phyloP scores from a whole-genome alignment of 37 sponge, comb jelly and placozoan species.

The Halichondria panicea region DNA sequence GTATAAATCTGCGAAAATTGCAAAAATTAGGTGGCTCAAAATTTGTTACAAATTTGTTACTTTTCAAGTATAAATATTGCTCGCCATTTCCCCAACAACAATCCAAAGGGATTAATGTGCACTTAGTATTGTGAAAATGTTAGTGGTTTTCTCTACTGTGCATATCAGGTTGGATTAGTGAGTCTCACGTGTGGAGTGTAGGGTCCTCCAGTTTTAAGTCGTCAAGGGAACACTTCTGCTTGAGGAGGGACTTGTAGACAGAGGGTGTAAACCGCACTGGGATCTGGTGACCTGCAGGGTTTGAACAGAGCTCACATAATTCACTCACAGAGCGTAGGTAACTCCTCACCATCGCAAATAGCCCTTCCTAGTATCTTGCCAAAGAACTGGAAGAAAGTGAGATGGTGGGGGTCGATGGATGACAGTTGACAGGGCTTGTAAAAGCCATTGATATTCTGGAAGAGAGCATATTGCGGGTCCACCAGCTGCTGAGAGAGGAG shows the following conservation, averaged over 20 bases:
- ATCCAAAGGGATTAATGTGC: neutral
- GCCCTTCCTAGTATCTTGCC: constrained; percentile 63
- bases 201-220: constrained; percentile 60
- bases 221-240: constrained; percentile 28
- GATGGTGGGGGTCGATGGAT: constrained; percentile 49
- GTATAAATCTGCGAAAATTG: too few species aligned
- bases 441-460: constrained; percentile 47
- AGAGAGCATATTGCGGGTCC: constrained; percentile 72
- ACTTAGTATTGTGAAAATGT: neutral
- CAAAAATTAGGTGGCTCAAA: too few species aligned
- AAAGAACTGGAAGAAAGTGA: constrained; percentile 59
- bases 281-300: constrained; percentile 35
- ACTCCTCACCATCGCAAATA: constrained; percentile 51
- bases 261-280: constrained; percentile 66
- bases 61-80: too few species aligned
- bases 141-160: too few species aligned
- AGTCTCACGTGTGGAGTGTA: constrained; percentile 36
- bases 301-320: neutral
- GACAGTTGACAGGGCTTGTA: constrained; percentile 62
- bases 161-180: neutral
- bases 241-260: constrained; percentile 65
- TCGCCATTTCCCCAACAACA: too few species aligned
- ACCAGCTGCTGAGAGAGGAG: constrained; percentile 50
- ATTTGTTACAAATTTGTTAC: too few species aligned
- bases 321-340: neutral